A percentile compares a stretch with the other conserved stretches of the same genome.
phyloP scores from a whole-genome alignment of 2,113 vertebrate species.

The Poeciliopsis retropinna region DNA sequence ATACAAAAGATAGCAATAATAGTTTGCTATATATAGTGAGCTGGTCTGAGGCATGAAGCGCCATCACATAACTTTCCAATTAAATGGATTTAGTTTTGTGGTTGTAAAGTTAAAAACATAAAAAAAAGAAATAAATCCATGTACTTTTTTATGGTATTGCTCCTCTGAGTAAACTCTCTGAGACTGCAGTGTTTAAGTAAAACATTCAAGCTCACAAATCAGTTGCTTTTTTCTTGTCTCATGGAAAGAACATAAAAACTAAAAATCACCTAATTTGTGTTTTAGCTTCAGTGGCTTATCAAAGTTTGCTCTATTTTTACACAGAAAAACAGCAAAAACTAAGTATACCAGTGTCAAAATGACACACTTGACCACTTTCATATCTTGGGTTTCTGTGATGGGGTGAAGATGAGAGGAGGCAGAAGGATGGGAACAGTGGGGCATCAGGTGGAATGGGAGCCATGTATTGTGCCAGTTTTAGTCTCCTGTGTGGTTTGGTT shows the following conservation, averaged over 20 bases:
- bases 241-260: conserved; percentile 3
- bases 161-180: background rate
- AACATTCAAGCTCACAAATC: background rate
- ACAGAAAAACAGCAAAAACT: background rate
- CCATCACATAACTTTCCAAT: background rate
- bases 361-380: conserved; percentile 16
- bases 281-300: too few species aligned
- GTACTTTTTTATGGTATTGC: background rate
- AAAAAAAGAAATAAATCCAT: background rate
- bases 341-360: background rate
- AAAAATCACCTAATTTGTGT: background rate
- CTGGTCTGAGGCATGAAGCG: too few species aligned
- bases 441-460: conserved; percentile 53
- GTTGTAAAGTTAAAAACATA: background rate
- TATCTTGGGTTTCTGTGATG: conserved; percentile 23
- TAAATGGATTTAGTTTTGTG: too few species aligned
- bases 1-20: too few species aligned
- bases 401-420: conserved; percentile 9
- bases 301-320: conserved; percentile 21
- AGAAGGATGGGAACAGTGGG: conserved; percentile 28
- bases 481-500: conserved; percentile 53
- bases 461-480: conserved; percentile 40
- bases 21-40: too few species aligned
- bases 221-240: background rate
- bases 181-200: background rate